Evolutionary conservation across 2,797 vertebrate species (phyloP), one percentile per base, ranked within the genome.

Genomic region (Sylvia borin): DNA sequence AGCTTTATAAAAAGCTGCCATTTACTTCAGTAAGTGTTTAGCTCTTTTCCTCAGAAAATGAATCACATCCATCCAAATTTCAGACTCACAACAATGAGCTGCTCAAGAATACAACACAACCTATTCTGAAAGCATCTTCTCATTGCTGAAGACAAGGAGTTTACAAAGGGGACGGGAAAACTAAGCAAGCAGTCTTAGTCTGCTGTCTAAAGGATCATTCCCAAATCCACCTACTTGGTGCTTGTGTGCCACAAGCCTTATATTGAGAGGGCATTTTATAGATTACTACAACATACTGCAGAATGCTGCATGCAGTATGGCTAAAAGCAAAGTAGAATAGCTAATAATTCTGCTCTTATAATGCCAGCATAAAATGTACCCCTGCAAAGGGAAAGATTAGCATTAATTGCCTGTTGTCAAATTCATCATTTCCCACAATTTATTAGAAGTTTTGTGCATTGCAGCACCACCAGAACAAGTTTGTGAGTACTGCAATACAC

Each of bases 341-440:
- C 61, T 94, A 93, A 53, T 88, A 92, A 92, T 60, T 95, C 79
- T 87, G 77, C 42, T 95, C 70, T 85, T 83, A 85, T 54, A 96
- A 89, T 47, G 96, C 80, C 55, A 93, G 68, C 83, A 88, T 81
- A 95, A 97, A 97, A 94, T 61, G 66, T 88, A 51, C 84, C 90
- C 92, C 72, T 96, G 72, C 95, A 89, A 70, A 91, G 48, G 80
- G 81, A 96, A 83, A 83, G 96, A 95, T 96, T 93, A 83, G 50
- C 90, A 95, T 95, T 92, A 90, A 95, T 96, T 94, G 88, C 95
- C 82, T 96, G 78, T 93, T 97, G 96, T 95, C 95, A 90, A 97
- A 95, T 97, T 70, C 64, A 94, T 96, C 65, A 84, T 93, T 94
- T 83, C 70, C 70, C 64, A 90, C 81, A 84, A 85, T 95, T 97